These are phyloP conservation scores for Indicator maculatus DNA, from an alignment of 2,113 vertebrate species.

Conservation along the genomic window DNA sequence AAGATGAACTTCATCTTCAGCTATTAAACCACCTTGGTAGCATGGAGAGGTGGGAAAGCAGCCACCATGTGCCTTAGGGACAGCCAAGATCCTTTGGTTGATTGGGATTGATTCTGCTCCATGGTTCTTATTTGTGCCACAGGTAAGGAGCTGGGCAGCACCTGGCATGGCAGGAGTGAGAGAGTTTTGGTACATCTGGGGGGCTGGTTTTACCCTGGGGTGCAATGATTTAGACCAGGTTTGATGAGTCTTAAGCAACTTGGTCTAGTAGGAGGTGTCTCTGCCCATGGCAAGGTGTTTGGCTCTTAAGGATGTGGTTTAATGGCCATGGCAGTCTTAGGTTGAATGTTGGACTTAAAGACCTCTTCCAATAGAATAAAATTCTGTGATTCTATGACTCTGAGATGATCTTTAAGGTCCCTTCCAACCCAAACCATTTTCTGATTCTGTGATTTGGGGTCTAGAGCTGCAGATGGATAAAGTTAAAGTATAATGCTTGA, in stretches of 20 bases:
- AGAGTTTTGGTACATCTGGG: not conserved
- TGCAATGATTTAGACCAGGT: not conserved
- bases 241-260: no score
- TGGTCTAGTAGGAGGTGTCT: no score
- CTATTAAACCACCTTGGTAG: not conserved
- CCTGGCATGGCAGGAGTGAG: rapidly evolving
- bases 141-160: not conserved
- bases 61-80: not conserved
- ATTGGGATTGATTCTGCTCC: not conserved
- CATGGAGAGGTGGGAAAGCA: not conserved
- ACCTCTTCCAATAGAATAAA: no score
- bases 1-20: not conserved
- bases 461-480: not conserved
- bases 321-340: no score
- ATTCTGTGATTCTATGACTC: no score
- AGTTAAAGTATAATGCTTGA: rapidly evolving
- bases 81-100: rapidly evolving
- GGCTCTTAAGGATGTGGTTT: no score
- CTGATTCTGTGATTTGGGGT: no score
- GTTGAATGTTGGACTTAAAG: no score
- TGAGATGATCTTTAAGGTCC: no score
- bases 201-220: not conserved
- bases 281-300: no score
- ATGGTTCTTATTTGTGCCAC: rapidly evolving
- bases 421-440: no score